Evolutionary conservation across 2,797 vertebrate genomes (phyloP), one percentile per base, ranked within the genome.

Genomic region (Perdix hodgsoniae): DNA sequence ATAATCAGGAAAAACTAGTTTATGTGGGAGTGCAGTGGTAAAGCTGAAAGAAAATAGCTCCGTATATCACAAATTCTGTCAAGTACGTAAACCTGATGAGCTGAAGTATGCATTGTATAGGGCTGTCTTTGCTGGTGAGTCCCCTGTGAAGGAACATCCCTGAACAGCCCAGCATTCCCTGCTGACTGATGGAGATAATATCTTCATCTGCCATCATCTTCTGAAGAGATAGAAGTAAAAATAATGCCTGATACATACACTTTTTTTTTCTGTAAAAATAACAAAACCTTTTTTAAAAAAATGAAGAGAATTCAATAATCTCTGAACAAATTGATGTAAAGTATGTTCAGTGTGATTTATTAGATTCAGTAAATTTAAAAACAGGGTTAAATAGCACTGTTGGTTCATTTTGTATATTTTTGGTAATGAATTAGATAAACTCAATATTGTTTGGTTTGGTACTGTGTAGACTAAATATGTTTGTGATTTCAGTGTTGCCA

Each of bases 1-100:
- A 63, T 74, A 72, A 89, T 95, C 96, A 94, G 90, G 95, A 91
- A 94, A 80, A 94, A 87, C 95, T 85, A 69, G 91, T 96, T 96
- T 92, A 37, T 77, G 37, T 85, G 29, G 42, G n/a, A 85, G 10
- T 19, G 64, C 27, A 85, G 65, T 19, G 19, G 12, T 89, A 49
- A 86, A 94, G 33, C 49, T 40, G 54, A 57, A 80, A 52, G 71
- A 18, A 5, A 71, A 5, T 8, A 11, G 8, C 15, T 52, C 11
- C 3, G 8, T 4, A 8, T 29, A 45, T 72, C 15, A 81, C 26
- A 56, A 76, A 70, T 84, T 76, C 39, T 70, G 39, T 70, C 24
- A 84, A 42, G 56, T 7, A 1, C 33, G 23, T 73, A 86, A 88
- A 77, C 13, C 17, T 29, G 19, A 33, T 54, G 33, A 90, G 52